Conservation (phyloP, 2,888 invertebrate species). For the Sthenelais limicola region DNA sequence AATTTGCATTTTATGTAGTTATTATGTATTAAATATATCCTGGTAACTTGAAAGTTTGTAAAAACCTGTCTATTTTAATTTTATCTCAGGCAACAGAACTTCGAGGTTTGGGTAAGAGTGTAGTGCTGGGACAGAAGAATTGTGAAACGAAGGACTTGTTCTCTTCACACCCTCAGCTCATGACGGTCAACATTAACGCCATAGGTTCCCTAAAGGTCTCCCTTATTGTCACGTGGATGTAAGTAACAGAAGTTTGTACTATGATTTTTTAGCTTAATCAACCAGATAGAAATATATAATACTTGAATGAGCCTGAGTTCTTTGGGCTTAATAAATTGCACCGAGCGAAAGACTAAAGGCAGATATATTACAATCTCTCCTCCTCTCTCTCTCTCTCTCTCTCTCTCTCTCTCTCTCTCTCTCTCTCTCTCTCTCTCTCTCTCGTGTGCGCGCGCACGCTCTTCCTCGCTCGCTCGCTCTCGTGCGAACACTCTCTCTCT, state of each 20-base stretch:
- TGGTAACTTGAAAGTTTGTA: background rate
- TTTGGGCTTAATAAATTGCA: too few relatives aligned
- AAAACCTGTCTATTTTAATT: background rate
- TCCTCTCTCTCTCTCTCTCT: too few relatives aligned
- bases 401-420: too few relatives aligned
- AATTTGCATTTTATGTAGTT: background rate
- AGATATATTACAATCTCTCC: too few relatives aligned
- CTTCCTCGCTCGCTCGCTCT: too few relatives aligned
- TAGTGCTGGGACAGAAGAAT: constrained; percentile 74
- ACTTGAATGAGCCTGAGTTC: too few relatives aligned
- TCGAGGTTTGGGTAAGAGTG: constrained; percentile 45
- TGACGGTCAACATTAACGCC: constrained; percentile 77
- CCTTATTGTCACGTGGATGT: constrained; percentile 77
- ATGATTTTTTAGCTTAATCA: constrained; percentile 10
- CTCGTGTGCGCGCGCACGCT: too few relatives aligned
- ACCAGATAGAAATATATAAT: too few relatives aligned
- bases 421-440: too few relatives aligned
- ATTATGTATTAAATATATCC: background rate
- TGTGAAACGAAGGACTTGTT: constrained; percentile 77
- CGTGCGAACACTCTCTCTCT: too few relatives aligned
- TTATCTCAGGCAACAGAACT: constrained; percentile 71
- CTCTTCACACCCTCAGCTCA: constrained; percentile 76
- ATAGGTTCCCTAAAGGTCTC: constrained; percentile 77
- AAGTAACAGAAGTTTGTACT: constrained; percentile 56
- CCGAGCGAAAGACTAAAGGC: too few relatives aligned